These are phyloP conservation scores for Gasterosteus aculeatus DNA, from an alignment of 2,113 vertebrate genomes.

Conservation along the genomic window DNA sequence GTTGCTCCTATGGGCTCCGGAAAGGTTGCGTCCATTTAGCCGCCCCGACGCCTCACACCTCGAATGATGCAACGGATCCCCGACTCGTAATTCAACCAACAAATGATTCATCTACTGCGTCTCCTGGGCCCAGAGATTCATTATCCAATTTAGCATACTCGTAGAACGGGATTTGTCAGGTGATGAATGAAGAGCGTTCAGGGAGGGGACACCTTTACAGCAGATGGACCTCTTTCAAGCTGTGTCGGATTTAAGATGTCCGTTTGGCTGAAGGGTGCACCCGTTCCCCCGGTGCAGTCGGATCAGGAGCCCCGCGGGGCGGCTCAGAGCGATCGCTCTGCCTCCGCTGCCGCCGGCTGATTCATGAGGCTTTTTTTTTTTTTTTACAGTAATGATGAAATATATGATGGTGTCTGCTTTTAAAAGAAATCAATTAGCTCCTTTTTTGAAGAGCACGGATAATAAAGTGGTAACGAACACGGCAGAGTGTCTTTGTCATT, in stretches of 20 bases:
- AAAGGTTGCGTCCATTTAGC: slow-evolving; percentile 57
- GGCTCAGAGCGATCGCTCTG: slow-evolving; percentile 37
- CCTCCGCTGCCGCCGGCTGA: slow-evolving; percentile 47
- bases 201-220: slow-evolving; percentile 63
- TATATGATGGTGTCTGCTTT: slow-evolving; percentile 67
- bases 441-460: slow-evolving; percentile 50
- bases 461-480: slow-evolving; percentile 61
- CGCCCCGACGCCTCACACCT: slow-evolving; percentile 39
- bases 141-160: slow-evolving; percentile 67
- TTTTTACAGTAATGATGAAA: slow-evolving; percentile 75
- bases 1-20: slow-evolving; percentile 34
- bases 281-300: slow-evolving; percentile 9
- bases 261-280: slow-evolving; percentile 40
- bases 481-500: slow-evolving; percentile 66
- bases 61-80: slow-evolving; percentile 53
- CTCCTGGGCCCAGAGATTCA: slow-evolving; percentile 65
- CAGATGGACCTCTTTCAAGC: slow-evolving; percentile 35
- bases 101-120: slow-evolving; percentile 67
- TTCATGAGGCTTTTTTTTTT: slow-evolving; percentile 64
- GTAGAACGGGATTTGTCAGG: slow-evolving; percentile 49
- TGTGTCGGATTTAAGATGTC: slow-evolving; percentile 51
- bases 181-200: slow-evolving; percentile 64
- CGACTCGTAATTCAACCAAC: slow-evolving; percentile 62
- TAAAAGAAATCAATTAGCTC: slow-evolving; percentile 75
- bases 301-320: slow-evolving; percentile 19